Evolutionary conservation across 2,113 vertebrate genomes (phyloP), one percentile per base, ranked within the genome.

Genomic region (Scomber japonicus): DNA sequence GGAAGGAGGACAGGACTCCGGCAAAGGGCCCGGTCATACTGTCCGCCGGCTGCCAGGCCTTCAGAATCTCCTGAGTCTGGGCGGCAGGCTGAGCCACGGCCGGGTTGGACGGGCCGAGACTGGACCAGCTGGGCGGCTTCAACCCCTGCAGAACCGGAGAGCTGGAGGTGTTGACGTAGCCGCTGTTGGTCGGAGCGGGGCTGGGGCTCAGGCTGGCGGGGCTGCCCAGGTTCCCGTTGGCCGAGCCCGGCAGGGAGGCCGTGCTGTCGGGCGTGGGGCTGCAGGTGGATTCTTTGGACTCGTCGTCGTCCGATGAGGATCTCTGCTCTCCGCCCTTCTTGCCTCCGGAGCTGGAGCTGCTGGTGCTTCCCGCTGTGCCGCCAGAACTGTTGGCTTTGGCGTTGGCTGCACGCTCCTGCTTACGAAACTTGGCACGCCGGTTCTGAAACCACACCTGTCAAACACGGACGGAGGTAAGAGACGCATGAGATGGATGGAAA

Each of bases 391-490:
- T 94, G 86, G 85, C 89, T 59, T 98, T 98, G 81, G 97, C 95
- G 53, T 97, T 98, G 81, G 97, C 96, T 0, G 97, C 98, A 0
- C 97, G 95, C 89, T 99, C 97, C 89, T 98, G 97, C 83, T 99
- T 98, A 15, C 97, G 97, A 69, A 99, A 99, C 81, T 99, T 99
- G 82, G 97, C 97, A 2, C 97, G 95, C 51, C 97, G 95, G 94
- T 99, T 99, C 95, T 99, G 97, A 94, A 99, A 99, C 97, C 97
- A 99, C 21, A 99, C 97, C 97, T 99, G 94, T 19, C n/a, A 49
- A 46, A 82, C 19, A 57, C 44, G 79, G 4, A 83, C 44, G 80
- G 1, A 72, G 63, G 45, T 54, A 13, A 4, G 1, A 53, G 48
- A 19, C 5, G 3, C 40, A 35, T 13, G 13, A 15, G 21, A 27